Evolutionary conservation across 2,888 invertebrate genomes (phyloP).

Genomic region (Calephelis perditalis): DNA sequence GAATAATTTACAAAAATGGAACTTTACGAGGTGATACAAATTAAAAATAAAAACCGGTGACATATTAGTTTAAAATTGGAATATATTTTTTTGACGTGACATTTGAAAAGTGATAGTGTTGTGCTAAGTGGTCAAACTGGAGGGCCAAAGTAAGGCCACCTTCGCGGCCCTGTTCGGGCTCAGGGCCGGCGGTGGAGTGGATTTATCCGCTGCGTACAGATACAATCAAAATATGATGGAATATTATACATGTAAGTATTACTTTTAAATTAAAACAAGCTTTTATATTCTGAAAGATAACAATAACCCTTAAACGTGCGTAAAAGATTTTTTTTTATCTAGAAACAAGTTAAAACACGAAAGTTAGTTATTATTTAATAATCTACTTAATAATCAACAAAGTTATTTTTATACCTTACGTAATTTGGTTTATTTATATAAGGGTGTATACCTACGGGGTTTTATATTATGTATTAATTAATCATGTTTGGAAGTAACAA

Average conservation of each 20-base stretch:
- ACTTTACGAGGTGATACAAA: constrained; percentile 10
- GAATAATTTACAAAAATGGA: constrained; percentile 6
- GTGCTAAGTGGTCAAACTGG: constrained; percentile 75
- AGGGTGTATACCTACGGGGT: too few species aligned
- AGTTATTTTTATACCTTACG: too few species aligned
- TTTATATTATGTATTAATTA: too few species aligned
- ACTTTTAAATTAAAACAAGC: too few species aligned
- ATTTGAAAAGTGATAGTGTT: constrained; percentile 36
- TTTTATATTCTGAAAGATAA: too few species aligned
- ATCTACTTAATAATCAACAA: too few species aligned
- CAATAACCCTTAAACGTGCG: too few species aligned
- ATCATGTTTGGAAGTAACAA: too few species aligned
- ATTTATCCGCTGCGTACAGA: constrained; percentile 95
- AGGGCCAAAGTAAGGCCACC: constrained; percentile 81
- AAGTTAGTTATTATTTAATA: too few species aligned
- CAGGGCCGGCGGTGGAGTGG: constrained; percentile 86
- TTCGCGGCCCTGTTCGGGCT: constrained; percentile 82
- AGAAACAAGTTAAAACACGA: too few species aligned
- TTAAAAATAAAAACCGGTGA: constrained; percentile 16
- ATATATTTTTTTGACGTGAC: constrained; percentile 18
- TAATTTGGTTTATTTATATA: too few species aligned
- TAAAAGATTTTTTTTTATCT: too few species aligned
- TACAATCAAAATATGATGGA: constrained; percentile 99
- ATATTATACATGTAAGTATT: constrained; percentile 95
- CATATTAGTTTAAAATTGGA: constrained; percentile 12